Conservation (phyloP, 2,797 vertebrate genomes). For the Acrocephalus scirpaceus region DNA sequence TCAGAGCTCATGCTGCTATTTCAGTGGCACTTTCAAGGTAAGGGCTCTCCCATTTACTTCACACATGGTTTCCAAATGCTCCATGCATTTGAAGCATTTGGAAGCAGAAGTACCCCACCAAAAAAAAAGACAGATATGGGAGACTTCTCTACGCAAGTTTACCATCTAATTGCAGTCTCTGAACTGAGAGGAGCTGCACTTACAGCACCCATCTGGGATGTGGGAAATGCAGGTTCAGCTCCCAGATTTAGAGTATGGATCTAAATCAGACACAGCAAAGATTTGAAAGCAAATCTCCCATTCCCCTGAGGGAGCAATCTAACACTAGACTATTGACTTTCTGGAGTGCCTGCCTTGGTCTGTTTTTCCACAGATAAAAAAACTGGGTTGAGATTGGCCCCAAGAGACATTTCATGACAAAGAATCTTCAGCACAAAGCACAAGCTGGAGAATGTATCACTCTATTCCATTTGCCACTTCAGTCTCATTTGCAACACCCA, state of each 20-base stretch:
- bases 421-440: background rate
- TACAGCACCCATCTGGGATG: background rate
- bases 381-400: slow-evolving; percentile 13
- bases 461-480: background rate
- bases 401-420: slow-evolving; percentile 32
- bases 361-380: slow-evolving; percentile 35
- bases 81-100: background rate
- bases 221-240: background rate
- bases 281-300: slow-evolving; percentile 49
- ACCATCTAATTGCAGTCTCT: background rate
- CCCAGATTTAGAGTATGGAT: background rate
- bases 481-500: background rate
- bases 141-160: background rate
- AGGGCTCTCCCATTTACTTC: background rate
- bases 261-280: slow-evolving; percentile 33
- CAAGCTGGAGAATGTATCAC: background rate
- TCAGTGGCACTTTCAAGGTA: background rate
- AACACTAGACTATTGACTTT: slow-evolving; percentile 40
- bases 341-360: slow-evolving; percentile 6
- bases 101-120: background rate
- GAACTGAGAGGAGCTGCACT: background rate
- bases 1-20: background rate
- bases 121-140: background rate
- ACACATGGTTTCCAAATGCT: background rate
- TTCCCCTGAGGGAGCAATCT: slow-evolving; percentile 20